phyloP scores from a whole-genome alignment of 2,888 invertebrate species.

The Alcis repandata region DNA sequence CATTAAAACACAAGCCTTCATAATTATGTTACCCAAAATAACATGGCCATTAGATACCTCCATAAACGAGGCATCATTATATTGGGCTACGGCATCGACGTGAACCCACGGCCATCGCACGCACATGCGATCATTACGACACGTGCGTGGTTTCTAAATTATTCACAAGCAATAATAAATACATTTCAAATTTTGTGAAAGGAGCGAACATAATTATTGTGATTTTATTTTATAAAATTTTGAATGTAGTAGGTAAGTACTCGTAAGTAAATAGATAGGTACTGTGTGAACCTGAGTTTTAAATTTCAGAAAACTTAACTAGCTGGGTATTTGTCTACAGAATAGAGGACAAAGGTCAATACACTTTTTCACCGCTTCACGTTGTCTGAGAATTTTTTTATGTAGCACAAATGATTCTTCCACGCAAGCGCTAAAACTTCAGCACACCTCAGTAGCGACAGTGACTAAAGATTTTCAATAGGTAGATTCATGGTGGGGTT shows the following conservation, averaged over 20 bases:
- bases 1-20: slow-evolving; percentile 25
- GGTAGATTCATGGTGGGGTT: background rate
- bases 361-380: slow-evolving; percentile 36
- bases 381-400: slow-evolving; percentile 38
- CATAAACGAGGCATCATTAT: slow-evolving; percentile 38
- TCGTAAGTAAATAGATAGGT: no score
- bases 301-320: background rate
- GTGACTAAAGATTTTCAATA: background rate
- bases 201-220: slow-evolving; percentile 4
- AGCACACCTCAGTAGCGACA: background rate
- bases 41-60: slow-evolving; percentile 40
- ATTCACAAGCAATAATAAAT: slow-evolving; percentile 32
- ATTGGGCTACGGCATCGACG: slow-evolving; percentile 33
- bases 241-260: no score
- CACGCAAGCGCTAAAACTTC: slow-evolving; percentile 12
- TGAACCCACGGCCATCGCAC: slow-evolving; percentile 24
- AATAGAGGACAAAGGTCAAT: slow-evolving; percentile 52
- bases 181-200: slow-evolving; percentile 21
- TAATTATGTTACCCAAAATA: slow-evolving; percentile 47
- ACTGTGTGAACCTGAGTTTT: no score
- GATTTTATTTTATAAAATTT: background rate
- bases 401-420: slow-evolving; percentile 24
- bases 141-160: slow-evolving; percentile 25
- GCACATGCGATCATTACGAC: slow-evolving; percentile 20
- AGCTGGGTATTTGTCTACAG: slow-evolving; percentile 31